Evolutionary conservation across 2,888 invertebrate species (phyloP).

Genomic region (Exocentrus adspersus): DNA sequence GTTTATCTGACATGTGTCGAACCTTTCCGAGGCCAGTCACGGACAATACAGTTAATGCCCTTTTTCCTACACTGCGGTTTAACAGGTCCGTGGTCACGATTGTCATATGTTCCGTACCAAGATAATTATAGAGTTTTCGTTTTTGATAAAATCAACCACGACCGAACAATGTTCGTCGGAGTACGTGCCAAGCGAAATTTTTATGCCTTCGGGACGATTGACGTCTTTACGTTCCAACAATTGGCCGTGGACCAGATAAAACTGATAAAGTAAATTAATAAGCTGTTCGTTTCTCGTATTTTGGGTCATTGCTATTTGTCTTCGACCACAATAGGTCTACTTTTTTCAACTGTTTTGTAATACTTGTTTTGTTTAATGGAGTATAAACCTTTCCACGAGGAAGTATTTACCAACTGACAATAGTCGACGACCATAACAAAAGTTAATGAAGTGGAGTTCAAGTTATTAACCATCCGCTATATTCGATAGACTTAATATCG

Average conservation of each 20-base stretch:
- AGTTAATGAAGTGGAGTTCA: too few relatives aligned
- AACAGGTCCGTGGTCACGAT: conserved; percentile 58
- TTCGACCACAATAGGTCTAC: too few relatives aligned
- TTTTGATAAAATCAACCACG: conserved; percentile 43
- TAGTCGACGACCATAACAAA: too few relatives aligned
- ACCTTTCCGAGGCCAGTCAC: conserved; percentile 44
- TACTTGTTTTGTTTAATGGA: too few relatives aligned
- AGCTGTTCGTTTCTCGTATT: too few relatives aligned
- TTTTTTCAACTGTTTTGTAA: too few relatives aligned
- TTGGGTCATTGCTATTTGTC: too few relatives aligned
- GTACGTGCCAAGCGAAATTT: conserved; percentile 21
- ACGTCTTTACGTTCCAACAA: not conserved
- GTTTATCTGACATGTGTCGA: conserved; percentile 60
- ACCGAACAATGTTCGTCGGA: conserved; percentile 37
- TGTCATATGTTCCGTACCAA: conserved; percentile 56
- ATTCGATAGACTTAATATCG: too few relatives aligned
- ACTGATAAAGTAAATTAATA: too few relatives aligned
- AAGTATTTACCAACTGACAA: too few relatives aligned
- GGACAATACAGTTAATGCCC: conserved; percentile 56
- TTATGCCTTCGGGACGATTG: conserved; percentile 2
- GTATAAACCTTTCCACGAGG: too few relatives aligned
- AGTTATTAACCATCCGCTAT: too few relatives aligned
- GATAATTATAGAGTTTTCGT: conserved; percentile 41
- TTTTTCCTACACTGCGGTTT: conserved; percentile 56
- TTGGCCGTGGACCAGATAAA: not conserved